A percentile compares a stretch with the other conserved stretches of the same genome.
These are phyloP conservation scores for Rhabdornis inornatus DNA, from an alignment of 2,113 vertebrate genomes.

Conservation along the genomic window DNA sequence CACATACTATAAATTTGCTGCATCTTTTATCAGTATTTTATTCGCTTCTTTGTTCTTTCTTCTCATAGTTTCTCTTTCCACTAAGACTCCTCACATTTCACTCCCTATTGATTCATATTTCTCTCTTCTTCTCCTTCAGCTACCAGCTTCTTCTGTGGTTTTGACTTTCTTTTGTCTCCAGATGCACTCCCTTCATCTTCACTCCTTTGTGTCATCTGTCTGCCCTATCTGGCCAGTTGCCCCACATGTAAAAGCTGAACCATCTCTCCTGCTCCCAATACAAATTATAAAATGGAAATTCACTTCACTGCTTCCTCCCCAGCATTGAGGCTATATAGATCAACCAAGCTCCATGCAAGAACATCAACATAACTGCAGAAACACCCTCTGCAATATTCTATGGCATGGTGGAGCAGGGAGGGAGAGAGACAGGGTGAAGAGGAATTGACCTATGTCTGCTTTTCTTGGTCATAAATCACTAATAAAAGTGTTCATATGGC, in stretches of 20 bases:
- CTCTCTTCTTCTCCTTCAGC: background rate
- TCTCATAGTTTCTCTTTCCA: background rate
- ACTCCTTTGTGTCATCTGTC: background rate
- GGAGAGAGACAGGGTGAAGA: background rate
- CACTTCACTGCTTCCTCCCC: background rate
- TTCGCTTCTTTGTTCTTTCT: background rate
- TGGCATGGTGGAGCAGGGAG: background rate
- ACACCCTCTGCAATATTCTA: background rate
- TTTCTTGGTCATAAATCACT: background rate
- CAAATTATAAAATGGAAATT: background rate
- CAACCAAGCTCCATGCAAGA: background rate
- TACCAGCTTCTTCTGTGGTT: background rate
- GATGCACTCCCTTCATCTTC: background rate
- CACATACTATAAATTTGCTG: background rate
- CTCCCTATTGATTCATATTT: background rate
- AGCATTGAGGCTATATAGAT: background rate
- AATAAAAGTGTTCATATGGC: background rate
- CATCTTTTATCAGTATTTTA: background rate
- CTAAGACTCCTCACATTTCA: background rate
- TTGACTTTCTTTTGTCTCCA: background rate
- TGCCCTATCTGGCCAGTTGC: background rate
- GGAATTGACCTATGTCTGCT: accelerated
- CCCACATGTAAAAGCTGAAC: background rate
- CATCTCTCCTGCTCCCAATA: background rate
- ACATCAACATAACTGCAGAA: background rate